Evolutionary conservation across 2,113 vertebrate species (phyloP), one percentile per base, ranked within the genome.

Genomic region (Ammospiza nelsoni): DNA sequence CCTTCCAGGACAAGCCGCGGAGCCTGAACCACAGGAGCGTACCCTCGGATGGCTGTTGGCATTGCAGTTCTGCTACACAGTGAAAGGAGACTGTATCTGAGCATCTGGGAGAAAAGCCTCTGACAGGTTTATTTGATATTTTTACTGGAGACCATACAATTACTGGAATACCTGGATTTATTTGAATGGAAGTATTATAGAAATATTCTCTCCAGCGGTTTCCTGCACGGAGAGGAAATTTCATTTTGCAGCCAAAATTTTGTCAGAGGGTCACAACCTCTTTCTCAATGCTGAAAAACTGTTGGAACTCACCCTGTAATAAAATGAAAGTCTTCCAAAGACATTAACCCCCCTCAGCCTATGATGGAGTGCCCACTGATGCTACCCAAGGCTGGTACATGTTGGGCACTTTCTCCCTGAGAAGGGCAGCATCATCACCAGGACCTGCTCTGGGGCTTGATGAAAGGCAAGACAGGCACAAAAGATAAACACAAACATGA

Each of bases 91-190:
- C 86, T 90, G 80, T 90, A 93, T 95, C 90, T 92, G 84, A 96
- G 86, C 88, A 96, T 87, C 86, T 92, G 94, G 80, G 94, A 96
- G 83, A 93, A 91, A 96, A 96, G 83, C 37, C 76, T 84, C 13
- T 90, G 94, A 95, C 95, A 96, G 93, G 86, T 97, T 96, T 97
- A 97, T 97, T 96, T 96, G 92, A 94, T 96, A 84, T 96, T 96
- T 96, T 96, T 96, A 92, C 94, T 94, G 93, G 90, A 95, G 83
- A 90, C 77, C 80, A 35, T 95, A 96, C 92, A 95, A 97, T 96
- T 96, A 97, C 94, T 96, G 95, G 95, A 96, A 96, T 96, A 96
- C 92, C 93, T 94, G 95, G 73, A 92, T 96, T 97, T 95, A 93
- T 96, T 94, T 97, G 92, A 96, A 96, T 97, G 92, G 94, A 90